Conservation (phyloP, 1,140 invertebrate genomes). For the Drosophila hydei region DNA sequence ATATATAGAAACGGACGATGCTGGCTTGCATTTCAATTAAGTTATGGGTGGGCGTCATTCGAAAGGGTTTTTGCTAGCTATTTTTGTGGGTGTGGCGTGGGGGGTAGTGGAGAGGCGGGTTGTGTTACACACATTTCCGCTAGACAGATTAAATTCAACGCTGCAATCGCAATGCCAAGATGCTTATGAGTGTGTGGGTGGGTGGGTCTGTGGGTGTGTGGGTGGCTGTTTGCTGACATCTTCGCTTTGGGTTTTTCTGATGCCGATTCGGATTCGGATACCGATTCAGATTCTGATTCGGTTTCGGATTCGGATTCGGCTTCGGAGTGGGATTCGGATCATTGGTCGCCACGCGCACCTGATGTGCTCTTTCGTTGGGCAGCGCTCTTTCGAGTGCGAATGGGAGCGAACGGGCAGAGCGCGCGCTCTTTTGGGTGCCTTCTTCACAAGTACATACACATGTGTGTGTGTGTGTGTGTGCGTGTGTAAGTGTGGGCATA, state of each 20-base stretch:
- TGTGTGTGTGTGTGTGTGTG: constrained; percentile 9
- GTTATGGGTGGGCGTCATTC: constrained; percentile 33
- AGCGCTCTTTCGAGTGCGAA: constrained; percentile 8
- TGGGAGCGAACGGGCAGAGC: constrained; percentile 20
- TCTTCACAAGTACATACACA: background rate
- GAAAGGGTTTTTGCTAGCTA: constrained; percentile 14
- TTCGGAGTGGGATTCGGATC: too few species aligned
- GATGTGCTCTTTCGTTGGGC: constrained; percentile 23
- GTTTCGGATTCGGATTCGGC: constrained; percentile 7
- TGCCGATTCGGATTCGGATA: constrained; percentile 15
- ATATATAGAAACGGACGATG: constrained; percentile 15
- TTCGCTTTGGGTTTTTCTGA: constrained; percentile 9
- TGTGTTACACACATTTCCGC: constrained; percentile 48
- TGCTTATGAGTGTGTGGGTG: constrained; percentile 18
- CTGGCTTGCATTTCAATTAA: constrained; percentile 62
- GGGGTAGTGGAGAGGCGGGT: background rate
- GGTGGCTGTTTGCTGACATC: background rate
- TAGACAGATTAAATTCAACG: constrained; percentile 54
- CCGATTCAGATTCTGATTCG: background rate
- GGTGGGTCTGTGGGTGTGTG: background rate
- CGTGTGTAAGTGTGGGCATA: background rate
- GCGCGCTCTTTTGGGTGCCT: constrained; percentile 20
- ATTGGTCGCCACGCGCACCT: constrained; percentile 37
- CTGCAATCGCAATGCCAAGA: constrained; percentile 36
- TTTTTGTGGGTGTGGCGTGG: constrained; percentile 1